Evolutionary conservation across 2,113 vertebrate genomes (phyloP), one percentile per base, ranked within the genome.

Genomic region (Charina bottae): DNA sequence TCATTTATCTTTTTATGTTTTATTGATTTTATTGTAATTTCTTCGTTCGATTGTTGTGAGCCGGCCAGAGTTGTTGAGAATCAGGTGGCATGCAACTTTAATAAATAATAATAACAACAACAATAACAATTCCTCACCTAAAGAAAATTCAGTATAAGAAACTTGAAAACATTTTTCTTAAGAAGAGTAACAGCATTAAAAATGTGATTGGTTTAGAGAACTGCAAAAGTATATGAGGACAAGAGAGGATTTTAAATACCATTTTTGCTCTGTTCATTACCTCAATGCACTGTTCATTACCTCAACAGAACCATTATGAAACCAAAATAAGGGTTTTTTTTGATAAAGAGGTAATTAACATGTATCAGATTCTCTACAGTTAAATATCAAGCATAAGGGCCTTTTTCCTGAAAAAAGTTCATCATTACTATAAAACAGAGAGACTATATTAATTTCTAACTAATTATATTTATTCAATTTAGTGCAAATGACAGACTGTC

Each of bases 331-430:
- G 21, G 5, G 1, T 10, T 68, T 91, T 95, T 3, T 49, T 96
- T 92, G 87, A 92, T 94, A 94, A 92, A 92, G 95, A 59, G 88
- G 94, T 94, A 96, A 97, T 94, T 93, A 95, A 53, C 60, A 68
- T 92, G 95, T 96, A 96, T 55, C 94, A 94, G 96, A 92, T 90
- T 95, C 92, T 87, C 85, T 92, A 37, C 78, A 93, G 93, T 83
- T 87, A 88, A n/a, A 86, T 95, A 94, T 93, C 91, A 93, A 96
- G 95, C 94, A 88, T 96, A 94, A 94, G 89, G 89, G 17, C 3
- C 90, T 90, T 85, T 91, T 13, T 88, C 23, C 37, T 49, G 56
- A 84, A n/a, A 83, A 90, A 94, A 85, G 24, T 93, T 91, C 26
- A 92, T 46, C 62, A 93, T 90, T 93, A 93, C 95, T 90, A 55